Base-by-base conservation (phyloP, 2,113 vertebrate species). In the Montifringilla adamsi region DNA sequence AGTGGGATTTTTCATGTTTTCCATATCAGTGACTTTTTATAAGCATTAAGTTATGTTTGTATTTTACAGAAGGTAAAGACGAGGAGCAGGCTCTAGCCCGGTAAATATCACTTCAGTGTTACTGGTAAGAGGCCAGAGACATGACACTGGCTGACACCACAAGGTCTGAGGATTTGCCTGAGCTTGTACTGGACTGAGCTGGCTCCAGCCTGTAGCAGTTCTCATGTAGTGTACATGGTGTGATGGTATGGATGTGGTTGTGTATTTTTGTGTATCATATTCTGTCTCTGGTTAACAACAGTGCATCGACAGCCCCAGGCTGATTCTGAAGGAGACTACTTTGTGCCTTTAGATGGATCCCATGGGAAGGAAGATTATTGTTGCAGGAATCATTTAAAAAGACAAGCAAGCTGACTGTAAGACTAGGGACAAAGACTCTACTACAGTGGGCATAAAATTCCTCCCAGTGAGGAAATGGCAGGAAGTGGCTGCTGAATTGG, bases 241-340 rank as follows among this genome's bases (percentile, higher is more conserved):
- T 3, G 14, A 28, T 2, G 20, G 10, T 3, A 44, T 1, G 8
- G 24, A 59, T 22, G 21, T 15, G 15, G 12, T 9, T 39, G 31
- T 28, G 9, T 35, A 21, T 39, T 41, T 46, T 55, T 55, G 9
- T 67, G 5, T 37, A 26, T 33, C 24, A 20, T 21, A 17, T 27
- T 15, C 16, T 27, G 4, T 24, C 39, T 16, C 28, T 70, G n/a
- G 31, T 59, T 84, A 50, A 33, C 26, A 35, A 37, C 30, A 58
- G 19, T 10, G 28, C 10, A 49, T 28, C 31, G 6, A 10, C 7
- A 59, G 9, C 23, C 8, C 8, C 62, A 60, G 13, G 22, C 10
- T 41, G 16, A 56, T 12, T 60, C 30, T 60, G 62, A 50, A 46
- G n/a, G 20, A 59, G 6, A 17, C 13, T 44, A 3, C 7, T 75